phyloP scores from a whole-genome alignment of 2,888 invertebrate species.

The Xestia rhomboidea region DNA sequence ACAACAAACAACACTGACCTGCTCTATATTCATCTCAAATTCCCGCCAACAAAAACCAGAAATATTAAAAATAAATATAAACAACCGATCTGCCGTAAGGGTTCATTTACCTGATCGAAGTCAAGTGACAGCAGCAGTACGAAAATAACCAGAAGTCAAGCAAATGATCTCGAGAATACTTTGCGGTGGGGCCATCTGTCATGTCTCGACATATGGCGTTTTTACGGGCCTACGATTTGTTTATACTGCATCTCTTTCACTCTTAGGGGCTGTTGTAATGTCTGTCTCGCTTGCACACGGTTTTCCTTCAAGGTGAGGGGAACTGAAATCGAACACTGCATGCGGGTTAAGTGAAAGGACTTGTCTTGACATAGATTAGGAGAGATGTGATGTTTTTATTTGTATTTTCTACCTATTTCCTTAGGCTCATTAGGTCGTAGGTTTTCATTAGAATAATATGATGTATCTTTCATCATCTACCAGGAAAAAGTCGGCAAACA shows the following conservation, averaged over 20 bases:
- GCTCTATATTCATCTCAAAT: conserved; percentile 26
- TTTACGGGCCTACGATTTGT: conserved; percentile 88
- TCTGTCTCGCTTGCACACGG: conserved; percentile 74
- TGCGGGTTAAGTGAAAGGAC: conserved; percentile 89
- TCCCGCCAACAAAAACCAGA: conserved; percentile 13
- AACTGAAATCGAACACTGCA: conserved; percentile 89
- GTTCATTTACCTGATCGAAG: conserved; percentile 62
- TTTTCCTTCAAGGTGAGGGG: conserved; percentile 86
- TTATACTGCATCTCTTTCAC: conserved; percentile 78
- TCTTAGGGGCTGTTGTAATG: conserved; percentile 48
- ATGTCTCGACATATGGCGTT: conserved; percentile 85
- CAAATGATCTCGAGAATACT: conserved; percentile 77
- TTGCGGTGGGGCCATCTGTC: conserved; percentile 87
- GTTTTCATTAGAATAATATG: not conserved
- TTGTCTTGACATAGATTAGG: conserved; percentile 79
- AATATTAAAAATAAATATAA: conserved; percentile 45
- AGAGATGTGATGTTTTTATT: conserved; percentile 36
- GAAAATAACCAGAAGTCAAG: conserved; percentile 70
- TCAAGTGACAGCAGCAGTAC: conserved; percentile 53
- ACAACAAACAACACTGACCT: conserved; percentile 29
- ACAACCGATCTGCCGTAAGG: conserved; percentile 20
- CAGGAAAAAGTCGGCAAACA: not conserved
- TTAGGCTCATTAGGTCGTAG: not conserved
- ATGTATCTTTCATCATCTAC: not conserved
- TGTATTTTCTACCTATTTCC: conserved; percentile 17